Conservation (phyloP, 2,797 vertebrate species). For the Rhinella marina region DNA sequence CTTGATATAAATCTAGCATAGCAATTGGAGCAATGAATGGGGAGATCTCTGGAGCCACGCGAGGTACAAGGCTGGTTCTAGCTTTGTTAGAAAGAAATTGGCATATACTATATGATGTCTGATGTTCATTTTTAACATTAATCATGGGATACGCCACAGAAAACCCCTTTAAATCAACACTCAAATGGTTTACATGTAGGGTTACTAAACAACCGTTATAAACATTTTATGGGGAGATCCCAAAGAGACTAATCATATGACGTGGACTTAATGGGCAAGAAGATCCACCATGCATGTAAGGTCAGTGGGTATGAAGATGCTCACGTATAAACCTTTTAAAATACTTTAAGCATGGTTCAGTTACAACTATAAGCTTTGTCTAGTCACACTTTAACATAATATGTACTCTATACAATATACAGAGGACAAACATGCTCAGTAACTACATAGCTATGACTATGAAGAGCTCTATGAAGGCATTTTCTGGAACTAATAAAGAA, state of each 20-base stretch:
- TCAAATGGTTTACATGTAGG: not conserved
- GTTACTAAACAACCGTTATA: not conserved
- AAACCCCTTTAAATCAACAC: no score
- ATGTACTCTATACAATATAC: not conserved
- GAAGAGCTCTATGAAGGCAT: not conserved
- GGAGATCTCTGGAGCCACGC: no score
- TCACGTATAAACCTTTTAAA: not conserved
- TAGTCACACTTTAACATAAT: not conserved
- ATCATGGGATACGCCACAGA: no score
- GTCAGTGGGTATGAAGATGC: not conserved
- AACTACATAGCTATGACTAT: not conserved
- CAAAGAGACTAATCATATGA: not conserved
- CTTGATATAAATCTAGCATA: no score
- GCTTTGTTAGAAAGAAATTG: no score
- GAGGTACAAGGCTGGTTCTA: no score
- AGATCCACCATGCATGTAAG: not conserved
- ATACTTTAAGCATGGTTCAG: not conserved
- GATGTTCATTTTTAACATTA: no score
- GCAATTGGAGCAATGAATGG: no score
- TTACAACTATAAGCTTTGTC: not conserved
- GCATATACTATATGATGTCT: no score
- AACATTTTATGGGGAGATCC: not conserved
- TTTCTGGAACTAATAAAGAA: conserved; percentile 20
- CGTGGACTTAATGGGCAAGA: not conserved
- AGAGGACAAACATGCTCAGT: not conserved